Conservation (phyloP, 64 coral and sea anemone species). For the Acropora tenuis region DNA sequence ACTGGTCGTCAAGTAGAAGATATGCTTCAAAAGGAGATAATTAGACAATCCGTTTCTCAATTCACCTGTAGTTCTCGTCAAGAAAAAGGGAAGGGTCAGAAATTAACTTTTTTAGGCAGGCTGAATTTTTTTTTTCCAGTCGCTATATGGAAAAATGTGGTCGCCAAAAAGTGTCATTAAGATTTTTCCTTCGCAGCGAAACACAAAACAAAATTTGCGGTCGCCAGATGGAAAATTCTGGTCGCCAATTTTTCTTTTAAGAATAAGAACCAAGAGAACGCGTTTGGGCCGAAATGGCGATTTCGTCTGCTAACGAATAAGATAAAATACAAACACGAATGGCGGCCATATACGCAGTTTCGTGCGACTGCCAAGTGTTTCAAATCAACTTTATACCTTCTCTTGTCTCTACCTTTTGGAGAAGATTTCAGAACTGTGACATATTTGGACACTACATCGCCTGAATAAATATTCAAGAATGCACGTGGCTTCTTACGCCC, state of each 20-base stretch:
- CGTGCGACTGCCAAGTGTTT: slow-evolving; percentile 10
- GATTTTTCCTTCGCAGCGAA: background rate
- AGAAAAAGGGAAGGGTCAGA: too few species aligned
- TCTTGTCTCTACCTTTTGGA: slow-evolving; percentile 18
- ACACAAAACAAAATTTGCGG: background rate
- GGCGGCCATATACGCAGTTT: slow-evolving; percentile 17
- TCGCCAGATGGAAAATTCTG: background rate
- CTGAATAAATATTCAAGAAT: too few species aligned
- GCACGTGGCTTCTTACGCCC: too few species aligned
- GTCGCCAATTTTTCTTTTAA: slow-evolving; percentile 12
- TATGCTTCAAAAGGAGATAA: too few species aligned
- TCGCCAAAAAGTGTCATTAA: background rate
- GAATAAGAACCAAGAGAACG: background rate
- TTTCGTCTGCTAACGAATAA: slow-evolving; percentile 9
- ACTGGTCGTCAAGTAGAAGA: too few species aligned
- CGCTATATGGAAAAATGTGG: background rate
- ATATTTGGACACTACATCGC: too few species aligned
- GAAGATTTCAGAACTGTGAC: background rate
- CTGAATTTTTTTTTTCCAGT: background rate
- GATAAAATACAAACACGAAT: slow-evolving; percentile 33
- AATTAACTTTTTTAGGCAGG: background rate
- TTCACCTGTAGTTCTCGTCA: too few species aligned
- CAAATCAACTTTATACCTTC: slow-evolving; percentile 20
- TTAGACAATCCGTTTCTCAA: too few species aligned
- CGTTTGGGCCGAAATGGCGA: too few species aligned